Percentiles rank a stretch among this genome's conserved stretches.
These are phyloP conservation scores for Phalacrocorax brasilianus DNA, from an alignment of 2,113 vertebrate genomes.

Conservation along the genomic window DNA sequence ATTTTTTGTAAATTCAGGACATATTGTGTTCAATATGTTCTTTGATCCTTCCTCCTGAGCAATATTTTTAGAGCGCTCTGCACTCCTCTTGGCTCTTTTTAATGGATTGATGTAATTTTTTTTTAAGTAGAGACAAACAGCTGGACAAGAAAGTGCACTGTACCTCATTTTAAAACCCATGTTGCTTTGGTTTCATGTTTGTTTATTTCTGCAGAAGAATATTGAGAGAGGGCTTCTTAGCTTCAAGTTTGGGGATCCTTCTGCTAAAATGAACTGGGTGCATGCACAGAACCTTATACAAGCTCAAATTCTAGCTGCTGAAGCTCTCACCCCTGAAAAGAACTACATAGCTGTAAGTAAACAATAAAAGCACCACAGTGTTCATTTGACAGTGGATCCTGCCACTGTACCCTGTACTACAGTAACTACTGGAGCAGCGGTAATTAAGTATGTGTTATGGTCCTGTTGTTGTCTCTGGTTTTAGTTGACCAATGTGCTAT, in stretches of 20 bases:
- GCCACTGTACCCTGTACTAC: neutral
- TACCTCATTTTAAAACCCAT: neutral
- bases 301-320: conserved; percentile 86
- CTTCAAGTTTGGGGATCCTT: conserved; percentile 83
- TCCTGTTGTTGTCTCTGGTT: neutral
- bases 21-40: neutral
- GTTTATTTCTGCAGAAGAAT: conserved; percentile 73
- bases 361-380: neutral
- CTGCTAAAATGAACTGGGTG: conserved; percentile 90
- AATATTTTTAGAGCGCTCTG: neutral
- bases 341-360: conserved; percentile 85
- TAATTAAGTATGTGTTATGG: neutral
- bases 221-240: conserved; percentile 84
- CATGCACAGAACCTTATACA: conserved; percentile 88
- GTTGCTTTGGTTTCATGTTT: neutral
- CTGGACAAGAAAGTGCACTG: neutral
- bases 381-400: neutral
- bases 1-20: neutral
- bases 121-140: neutral
- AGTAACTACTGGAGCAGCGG: neutral
- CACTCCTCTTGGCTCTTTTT: neutral
- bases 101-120: neutral
- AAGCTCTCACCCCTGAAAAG: conserved; percentile 80
- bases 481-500: neutral
- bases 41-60: neutral